These are phyloP conservation scores for Lasioglossum morio DNA, from an alignment of 2,888 invertebrate species.

Conservation along the genomic window DNA sequence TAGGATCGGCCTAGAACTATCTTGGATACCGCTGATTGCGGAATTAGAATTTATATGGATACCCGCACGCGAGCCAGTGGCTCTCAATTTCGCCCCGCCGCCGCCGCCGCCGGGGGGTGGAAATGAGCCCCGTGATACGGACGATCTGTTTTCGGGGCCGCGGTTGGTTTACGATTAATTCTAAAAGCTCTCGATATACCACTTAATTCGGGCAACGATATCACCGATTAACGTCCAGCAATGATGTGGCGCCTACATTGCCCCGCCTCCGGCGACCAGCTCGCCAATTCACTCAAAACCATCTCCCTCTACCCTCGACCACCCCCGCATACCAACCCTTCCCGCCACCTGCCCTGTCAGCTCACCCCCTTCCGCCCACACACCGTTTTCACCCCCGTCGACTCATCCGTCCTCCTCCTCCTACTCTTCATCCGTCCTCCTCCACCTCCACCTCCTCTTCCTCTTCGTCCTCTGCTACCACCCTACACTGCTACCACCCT, in stretches of 20 bases:
- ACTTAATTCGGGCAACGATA: slow-evolving; percentile 72
- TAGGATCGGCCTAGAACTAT: slow-evolving; percentile 83
- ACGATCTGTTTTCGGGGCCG: slow-evolving; percentile 65
- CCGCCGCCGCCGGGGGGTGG: not conserved
- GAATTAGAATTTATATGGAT: slow-evolving; percentile 85
- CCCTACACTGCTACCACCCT: not conserved
- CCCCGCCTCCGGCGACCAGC: slow-evolving; percentile 61
- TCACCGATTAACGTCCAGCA: slow-evolving; percentile 76
- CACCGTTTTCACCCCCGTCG: not conserved
- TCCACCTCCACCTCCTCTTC: not conserved
- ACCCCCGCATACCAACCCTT: not conserved
- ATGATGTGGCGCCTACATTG: slow-evolving; percentile 67
- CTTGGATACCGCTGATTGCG: slow-evolving; percentile 84
- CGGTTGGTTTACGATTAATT: slow-evolving; percentile 70
- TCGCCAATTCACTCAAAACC: slow-evolving; percentile 56
- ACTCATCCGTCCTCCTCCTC: slow-evolving; percentile 15
- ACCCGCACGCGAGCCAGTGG: slow-evolving; percentile 83
- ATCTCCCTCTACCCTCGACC: not conserved
- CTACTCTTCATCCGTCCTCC: not conserved
- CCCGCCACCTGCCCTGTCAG: not conserved
- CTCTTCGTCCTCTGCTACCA: not conserved
- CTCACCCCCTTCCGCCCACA: not conserved
- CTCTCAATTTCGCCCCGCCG: slow-evolving; percentile 71
- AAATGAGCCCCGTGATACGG: slow-evolving; percentile 62
- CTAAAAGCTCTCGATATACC: slow-evolving; percentile 72